phyloP scores from a whole-genome alignment of 2,797 vertebrate species.

The Merluccius polli region DNA sequence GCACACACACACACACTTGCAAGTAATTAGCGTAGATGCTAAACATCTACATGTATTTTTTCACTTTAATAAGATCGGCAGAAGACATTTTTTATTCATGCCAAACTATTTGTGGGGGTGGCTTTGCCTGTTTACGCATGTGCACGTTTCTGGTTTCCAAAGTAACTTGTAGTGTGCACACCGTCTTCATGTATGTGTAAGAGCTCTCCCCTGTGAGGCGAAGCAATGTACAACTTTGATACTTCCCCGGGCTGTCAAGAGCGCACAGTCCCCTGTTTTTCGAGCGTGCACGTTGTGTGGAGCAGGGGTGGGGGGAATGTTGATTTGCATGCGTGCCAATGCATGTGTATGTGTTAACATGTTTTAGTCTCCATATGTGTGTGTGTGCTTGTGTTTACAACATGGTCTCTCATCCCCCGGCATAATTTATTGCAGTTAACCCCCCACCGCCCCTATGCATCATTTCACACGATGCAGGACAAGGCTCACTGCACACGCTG shows the following conservation, averaged over 20 bases:
- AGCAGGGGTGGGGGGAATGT: not conserved
- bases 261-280: not conserved
- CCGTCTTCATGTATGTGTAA: not conserved
- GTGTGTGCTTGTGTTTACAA: not conserved
- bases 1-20: slow-evolving; percentile 10
- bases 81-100: not conserved
- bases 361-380: not conserved
- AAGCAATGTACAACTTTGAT: not conserved
- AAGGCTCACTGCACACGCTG: not conserved
- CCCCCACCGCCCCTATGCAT: not conserved
- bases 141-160: not conserved
- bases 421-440: not conserved
- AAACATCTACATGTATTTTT: not conserved
- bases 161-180: not conserved
- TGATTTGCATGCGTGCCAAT: not conserved
- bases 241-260: not conserved
- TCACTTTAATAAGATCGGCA: slow-evolving; percentile 32
- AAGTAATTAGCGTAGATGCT: slow-evolving; percentile 41
- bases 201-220: not conserved
- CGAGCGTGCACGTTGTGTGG: not conserved
- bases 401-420: not conserved
- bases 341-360: not conserved
- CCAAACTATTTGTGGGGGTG: not conserved
- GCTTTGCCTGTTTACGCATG: not conserved
- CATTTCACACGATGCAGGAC: not conserved